phyloP scores from a whole-genome alignment of 1,140 invertebrate genomes.

The Metaphire vulgaris region DNA sequence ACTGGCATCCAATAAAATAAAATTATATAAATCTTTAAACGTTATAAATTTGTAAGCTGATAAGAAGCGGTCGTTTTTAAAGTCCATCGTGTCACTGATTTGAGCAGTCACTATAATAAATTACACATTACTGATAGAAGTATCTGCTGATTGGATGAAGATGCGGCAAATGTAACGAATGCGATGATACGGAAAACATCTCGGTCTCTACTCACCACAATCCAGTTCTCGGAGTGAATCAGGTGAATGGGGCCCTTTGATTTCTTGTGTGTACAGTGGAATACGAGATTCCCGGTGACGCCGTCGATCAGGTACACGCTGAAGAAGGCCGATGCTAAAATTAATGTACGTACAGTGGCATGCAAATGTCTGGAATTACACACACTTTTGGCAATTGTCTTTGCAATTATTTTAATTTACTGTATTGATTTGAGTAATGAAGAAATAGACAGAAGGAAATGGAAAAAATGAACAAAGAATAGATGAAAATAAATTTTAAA shows the following conservation, averaged over 20 bases:
- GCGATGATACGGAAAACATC: too few relatives aligned
- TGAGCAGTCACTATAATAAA: too few relatives aligned
- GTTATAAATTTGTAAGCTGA: too few relatives aligned
- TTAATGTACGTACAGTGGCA: too few relatives aligned
- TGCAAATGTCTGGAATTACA: neutral
- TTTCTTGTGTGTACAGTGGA: slow-evolving; percentile 63
- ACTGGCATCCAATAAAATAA: too few relatives aligned
- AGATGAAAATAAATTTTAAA: slow-evolving; percentile 1
- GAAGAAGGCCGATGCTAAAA: slow-evolving; percentile 56
- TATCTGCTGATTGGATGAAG: too few relatives aligned
- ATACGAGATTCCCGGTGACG: slow-evolving; percentile 67
- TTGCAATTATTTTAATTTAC: too few relatives aligned
- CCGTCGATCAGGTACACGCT: slow-evolving; percentile 81
- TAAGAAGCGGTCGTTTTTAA: too few relatives aligned
- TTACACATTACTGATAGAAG: too few relatives aligned
- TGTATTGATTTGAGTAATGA: neutral
- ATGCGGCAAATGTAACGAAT: too few relatives aligned
- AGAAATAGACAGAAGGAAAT: slow-evolving; percentile 7
- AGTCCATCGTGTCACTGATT: too few relatives aligned
- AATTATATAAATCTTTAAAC: too few relatives aligned
- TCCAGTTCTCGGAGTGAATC: slow-evolving; percentile 94
- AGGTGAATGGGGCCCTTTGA: slow-evolving; percentile 75
- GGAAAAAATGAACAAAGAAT: slow-evolving; percentile 17
- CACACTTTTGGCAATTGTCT: neutral
- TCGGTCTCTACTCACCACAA: slow-evolving; percentile 68